A percentile compares a stretch with the other conserved stretches of the same genome.
Conservation (phyloP, 2,113 vertebrate species). For the Mus spicilegus region DNA sequence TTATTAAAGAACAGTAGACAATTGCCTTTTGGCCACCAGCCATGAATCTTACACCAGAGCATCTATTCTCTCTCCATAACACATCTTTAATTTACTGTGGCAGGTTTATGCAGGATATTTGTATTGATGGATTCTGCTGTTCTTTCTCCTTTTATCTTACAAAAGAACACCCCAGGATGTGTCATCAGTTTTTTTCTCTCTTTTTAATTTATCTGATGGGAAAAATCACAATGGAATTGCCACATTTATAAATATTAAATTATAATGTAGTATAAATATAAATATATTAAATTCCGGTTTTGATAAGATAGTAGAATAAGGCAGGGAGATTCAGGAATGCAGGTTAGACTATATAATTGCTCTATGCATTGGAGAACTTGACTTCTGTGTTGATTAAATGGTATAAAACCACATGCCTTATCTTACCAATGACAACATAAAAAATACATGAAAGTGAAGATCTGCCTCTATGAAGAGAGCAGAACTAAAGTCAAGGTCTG, state of each 20-base stretch:
- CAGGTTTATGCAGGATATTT: conserved; percentile 23
- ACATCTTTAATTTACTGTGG: conserved; percentile 48
- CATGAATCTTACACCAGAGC: conserved; percentile 67
- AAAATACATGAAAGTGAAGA: not conserved
- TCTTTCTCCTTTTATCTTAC: not conserved
- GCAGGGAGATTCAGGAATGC: not conserved
- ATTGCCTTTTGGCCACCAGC: conserved; percentile 66
- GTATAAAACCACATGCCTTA: not conserved
- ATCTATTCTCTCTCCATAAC: conserved; percentile 70
- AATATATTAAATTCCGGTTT: not conserved
- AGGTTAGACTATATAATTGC: not conserved
- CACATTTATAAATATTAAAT: conserved; percentile 16
- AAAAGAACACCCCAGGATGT: not conserved
- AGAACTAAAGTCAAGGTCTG: not conserved
- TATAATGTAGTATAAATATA: not conserved
- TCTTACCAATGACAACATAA: not conserved
- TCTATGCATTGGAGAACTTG: not conserved
- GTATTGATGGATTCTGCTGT: conserved; percentile 9
- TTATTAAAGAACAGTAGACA: conserved; percentile 79
- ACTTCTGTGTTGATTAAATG: not conserved
- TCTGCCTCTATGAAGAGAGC: not conserved
- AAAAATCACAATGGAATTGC: not conserved
- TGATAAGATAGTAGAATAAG: not conserved
- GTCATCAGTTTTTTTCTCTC: not conserved
- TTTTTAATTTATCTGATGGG: not conserved